Evolutionary conservation across 2,888 invertebrate genomes (phyloP).

Genomic region (Drosophila nr. fundita): DNA sequence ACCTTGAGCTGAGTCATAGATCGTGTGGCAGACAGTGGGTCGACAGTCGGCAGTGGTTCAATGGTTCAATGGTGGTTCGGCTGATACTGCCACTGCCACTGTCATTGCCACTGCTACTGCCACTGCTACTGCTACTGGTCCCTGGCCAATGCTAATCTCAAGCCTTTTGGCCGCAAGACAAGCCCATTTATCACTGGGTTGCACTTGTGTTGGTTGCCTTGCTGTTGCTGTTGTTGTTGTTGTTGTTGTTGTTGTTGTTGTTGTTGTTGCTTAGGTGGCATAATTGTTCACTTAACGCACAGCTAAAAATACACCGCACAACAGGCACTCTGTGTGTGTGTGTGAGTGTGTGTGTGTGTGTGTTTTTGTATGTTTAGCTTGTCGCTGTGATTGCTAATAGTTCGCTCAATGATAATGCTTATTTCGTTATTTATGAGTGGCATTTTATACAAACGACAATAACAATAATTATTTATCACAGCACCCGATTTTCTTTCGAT

Average conservation of each 20-base stretch:
- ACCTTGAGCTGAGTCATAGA: conserved; percentile 52
- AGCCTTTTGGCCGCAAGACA: conserved; percentile 68
- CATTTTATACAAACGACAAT: conserved; percentile 65
- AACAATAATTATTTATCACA: conserved; percentile 61
- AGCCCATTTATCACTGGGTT: conserved; percentile 70
- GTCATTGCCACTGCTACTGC: conserved; percentile 39
- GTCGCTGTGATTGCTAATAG: conserved; percentile 74
- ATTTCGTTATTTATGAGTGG: conserved; percentile 71
- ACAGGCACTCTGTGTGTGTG: conserved; percentile 39
- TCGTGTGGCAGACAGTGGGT: conserved; percentile 60
- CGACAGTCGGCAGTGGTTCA: conserved; percentile 32
- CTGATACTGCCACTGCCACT: conserved; percentile 6
- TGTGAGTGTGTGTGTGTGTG: conserved; percentile 39
- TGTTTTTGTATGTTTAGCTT: conserved; percentile 33
- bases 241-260: conserved; percentile 25
- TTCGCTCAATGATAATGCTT: conserved; percentile 71
- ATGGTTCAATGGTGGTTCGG: conserved; percentile 6
- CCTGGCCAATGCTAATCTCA: conserved; percentile 57
- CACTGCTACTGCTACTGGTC: conserved; percentile 13
- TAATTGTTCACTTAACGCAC: conserved; percentile 79
- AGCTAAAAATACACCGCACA: conserved; percentile 67
- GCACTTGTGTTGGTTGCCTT: conserved; percentile 54
- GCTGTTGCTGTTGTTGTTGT: conserved; percentile 27
- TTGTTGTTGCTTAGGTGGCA: conserved; percentile 55
- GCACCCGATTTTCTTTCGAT: conserved; percentile 21